Evolutionary conservation across 2,113 vertebrate genomes (phyloP).

Genomic region (Alosa alosa): DNA sequence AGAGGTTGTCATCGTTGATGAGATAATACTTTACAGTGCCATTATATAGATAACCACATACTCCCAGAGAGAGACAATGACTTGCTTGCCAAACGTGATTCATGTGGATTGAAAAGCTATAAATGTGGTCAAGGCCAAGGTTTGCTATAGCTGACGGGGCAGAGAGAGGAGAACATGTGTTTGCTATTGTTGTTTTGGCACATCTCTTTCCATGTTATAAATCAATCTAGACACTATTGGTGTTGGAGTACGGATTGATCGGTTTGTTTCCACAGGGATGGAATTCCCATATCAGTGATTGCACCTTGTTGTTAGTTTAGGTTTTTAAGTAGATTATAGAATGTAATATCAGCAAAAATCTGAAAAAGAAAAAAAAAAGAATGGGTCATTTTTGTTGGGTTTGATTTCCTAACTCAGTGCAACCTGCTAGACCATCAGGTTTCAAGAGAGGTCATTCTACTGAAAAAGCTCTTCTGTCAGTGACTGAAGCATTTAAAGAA

Average conservation of each 20-base stretch:
- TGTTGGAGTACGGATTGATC: background rate
- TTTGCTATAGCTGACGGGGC: background rate
- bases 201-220: background rate
- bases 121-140: background rate
- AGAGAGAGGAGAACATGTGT: conserved; percentile 11
- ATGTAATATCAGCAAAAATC: background rate
- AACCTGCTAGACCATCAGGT: too few relatives aligned
- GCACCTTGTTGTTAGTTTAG: background rate
- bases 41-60: background rate
- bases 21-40: background rate
- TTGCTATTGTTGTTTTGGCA: conserved; percentile 27
- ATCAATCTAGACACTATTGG: background rate
- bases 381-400: background rate
- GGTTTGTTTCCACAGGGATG: background rate
- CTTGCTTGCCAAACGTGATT: background rate
- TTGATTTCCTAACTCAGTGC: background rate
- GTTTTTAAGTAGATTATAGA: background rate
- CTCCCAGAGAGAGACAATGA: background rate
- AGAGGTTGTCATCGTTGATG: background rate
- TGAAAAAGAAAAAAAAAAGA: background rate
- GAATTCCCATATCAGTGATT: background rate
- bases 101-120: conserved; percentile 12
- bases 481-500: too few relatives aligned
- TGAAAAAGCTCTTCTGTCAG: too few relatives aligned
- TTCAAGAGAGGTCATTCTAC: too few relatives aligned